Percentiles rank a stretch among this genome's conserved stretches.
These are phyloP conservation scores for Mythimna pallens DNA, from an alignment of 2,888 invertebrate genomes.

Conservation along the genomic window DNA sequence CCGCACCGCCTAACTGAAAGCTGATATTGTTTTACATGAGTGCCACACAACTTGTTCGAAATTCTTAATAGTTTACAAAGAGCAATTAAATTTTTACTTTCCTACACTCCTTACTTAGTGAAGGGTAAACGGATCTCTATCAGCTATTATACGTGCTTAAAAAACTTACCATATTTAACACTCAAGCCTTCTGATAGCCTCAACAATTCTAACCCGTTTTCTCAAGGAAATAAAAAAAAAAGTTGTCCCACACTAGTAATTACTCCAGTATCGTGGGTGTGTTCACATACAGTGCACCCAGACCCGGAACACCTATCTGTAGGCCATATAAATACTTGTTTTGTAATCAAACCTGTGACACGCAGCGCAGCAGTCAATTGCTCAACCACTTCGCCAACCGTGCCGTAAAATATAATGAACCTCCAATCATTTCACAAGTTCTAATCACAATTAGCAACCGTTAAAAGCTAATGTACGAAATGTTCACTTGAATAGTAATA, in stretches of 20 bases:
- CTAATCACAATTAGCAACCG: background rate
- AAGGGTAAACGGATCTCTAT: background rate
- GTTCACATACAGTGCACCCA: background rate
- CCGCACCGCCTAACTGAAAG: conserved; percentile 35
- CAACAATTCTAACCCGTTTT: conserved; percentile 3
- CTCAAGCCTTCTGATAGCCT: background rate
- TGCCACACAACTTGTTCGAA: conserved; percentile 22
- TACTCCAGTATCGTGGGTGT: no score
- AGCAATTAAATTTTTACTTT: conserved; percentile 14
- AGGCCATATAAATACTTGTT: no score
- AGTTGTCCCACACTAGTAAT: no score
- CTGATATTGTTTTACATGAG: conserved; percentile 55
- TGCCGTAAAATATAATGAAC: conserved; percentile 1
- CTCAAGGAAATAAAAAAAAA: background rate
- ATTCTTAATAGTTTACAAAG: conserved; percentile 26
- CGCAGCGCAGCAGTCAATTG: no score
- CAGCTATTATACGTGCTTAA: background rate
- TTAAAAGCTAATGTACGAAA: background rate
- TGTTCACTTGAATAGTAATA: background rate
- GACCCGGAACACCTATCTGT: no score
- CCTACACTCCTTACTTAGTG: background rate
- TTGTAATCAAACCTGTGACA: no score
- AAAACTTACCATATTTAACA: background rate
- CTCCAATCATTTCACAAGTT: background rate
- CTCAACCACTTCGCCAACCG: no score